Base-by-base conservation (phyloP, 2,113 vertebrate species). In the Triplophysa rosa region DNA sequence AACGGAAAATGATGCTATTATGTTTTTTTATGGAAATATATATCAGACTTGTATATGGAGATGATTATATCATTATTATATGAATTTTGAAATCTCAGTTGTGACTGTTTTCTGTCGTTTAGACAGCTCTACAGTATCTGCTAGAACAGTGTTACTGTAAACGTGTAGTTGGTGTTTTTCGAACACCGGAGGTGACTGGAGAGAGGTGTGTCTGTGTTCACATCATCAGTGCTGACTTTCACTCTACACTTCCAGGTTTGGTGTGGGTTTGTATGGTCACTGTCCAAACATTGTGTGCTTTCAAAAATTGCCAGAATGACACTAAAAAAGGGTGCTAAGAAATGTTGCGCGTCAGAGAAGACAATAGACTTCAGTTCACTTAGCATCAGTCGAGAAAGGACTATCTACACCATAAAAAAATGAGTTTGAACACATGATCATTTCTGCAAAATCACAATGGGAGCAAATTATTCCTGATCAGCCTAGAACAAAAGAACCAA, bases 41-140 rank as follows among this genome's bases (percentile, higher is more conserved):
- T 93, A 93, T 92, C 89, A 88, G 87, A 92, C 91, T 92, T 93
- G 91, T 92, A 90, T 89, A 92, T 92, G 89, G 87, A 91, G 87
- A 93, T 90, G 82, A 90, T 76, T 90, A 90, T 90, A 92, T 89
- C 76, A 86, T 90, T 90, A 91, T 90, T 90, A 90, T 93, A 92
- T 89, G 89, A 92, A 92, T 89, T 87, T 88, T 87, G 87, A 87
- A 89, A 86, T 93, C 91, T 92, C 91, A 88, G 79, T 90, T 90
- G 88, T 93, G 91, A 93, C 90, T 92, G 91, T 93, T 92, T 89
- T 87, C 87, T 90, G 85, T 88, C 84, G 88, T 87, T 89, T 86
- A 89, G 87, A 87, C 88, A 85, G 90, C 84, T 88, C 82, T 58
- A 52, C 49, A 52, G 49, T 86, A 82, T 78, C 82, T 88, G 86